Base-by-base conservation (phyloP, 2,888 invertebrate genomes). In the Uropetala carovei region DNA sequence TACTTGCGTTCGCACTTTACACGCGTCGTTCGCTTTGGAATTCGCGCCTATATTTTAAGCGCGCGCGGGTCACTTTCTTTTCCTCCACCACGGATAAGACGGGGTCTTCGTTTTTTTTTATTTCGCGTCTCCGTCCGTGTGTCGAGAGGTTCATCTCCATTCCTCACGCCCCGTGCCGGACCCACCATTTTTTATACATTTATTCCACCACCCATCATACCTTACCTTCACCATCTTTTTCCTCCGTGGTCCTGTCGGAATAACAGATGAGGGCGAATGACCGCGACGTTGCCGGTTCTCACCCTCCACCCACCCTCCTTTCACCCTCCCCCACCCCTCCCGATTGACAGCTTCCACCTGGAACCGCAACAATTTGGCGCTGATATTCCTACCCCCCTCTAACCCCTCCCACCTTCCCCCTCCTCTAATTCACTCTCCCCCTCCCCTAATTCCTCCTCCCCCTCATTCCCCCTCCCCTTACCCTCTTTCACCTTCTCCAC, bases 201-300 rank as follows among this genome's bases (percentile, higher is more conserved):
- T 86, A n/a, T 58, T 85, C 85, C 85, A 22, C 86, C 86, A 30
- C 11, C 60, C 86, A 14, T 43, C 60, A 30, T 30, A 30, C 86
- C 86, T 60, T 57, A 86, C 85, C 85, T 86, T 57, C 85, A 59
- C 85, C 85, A 86, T 86, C 85, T 86, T 86, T 82, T 86, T 59
- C 85, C 60, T 27, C 60, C 86, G 60, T 60, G 27, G 86, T 58
- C 86, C 86, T 60, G 60, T 59, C 86, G 86, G 60, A 86, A 86
- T 86, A 86, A 86, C 86, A 86, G 86, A 86, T 86, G 86, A 86
- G 86, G 86, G 86, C 60, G 86, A 86, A 30, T 60, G 60, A 86
- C 86, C 86, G 60, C 86, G 27, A 14, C 59, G 85, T 86, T 86
- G 60, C 60, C 86, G 60, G 27, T 4, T 60, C 43, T 22, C 7